Evolutionary conservation across 2,797 vertebrate species (phyloP).

Genomic region (Hipposideros larvatus): DNA sequence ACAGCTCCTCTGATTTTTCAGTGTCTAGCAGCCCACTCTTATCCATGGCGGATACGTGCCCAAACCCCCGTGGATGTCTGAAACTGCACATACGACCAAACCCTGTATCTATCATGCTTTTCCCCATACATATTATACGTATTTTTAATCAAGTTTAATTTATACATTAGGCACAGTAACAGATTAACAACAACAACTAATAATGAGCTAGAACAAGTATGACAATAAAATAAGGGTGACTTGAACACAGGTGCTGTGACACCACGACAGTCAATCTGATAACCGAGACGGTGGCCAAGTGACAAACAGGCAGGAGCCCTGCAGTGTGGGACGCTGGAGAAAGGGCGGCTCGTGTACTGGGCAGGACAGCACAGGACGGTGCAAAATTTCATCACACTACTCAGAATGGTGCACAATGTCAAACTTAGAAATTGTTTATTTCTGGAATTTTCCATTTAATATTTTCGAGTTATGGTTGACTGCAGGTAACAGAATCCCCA

Average conservation of each 20-base stretch:
- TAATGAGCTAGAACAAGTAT: not conserved
- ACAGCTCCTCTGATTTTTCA: not conserved
- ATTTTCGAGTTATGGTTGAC: not conserved
- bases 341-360: not conserved
- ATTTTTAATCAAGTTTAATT: not conserved
- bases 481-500: not conserved
- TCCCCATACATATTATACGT: not conserved
- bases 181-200: not conserved
- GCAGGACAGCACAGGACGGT: not conserved
- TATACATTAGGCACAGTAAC: not conserved
- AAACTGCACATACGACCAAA: not conserved
- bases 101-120: not conserved
- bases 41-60: not conserved
- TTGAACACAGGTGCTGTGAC: rapidly evolving
- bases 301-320: not conserved
- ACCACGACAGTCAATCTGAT: not conserved
- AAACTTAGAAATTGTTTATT: not conserved
- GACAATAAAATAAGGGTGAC: not conserved
- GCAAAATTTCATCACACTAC: not conserved
- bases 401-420: not conserved
- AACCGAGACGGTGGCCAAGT: rapidly evolving
- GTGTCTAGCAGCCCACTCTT: not conserved
- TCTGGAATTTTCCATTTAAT: not conserved
- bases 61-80: not conserved
- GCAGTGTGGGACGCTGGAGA: rapidly evolving